These are phyloP conservation scores for Thyatira batis DNA, from an alignment of 2,888 invertebrate species.

Conservation along the genomic window DNA sequence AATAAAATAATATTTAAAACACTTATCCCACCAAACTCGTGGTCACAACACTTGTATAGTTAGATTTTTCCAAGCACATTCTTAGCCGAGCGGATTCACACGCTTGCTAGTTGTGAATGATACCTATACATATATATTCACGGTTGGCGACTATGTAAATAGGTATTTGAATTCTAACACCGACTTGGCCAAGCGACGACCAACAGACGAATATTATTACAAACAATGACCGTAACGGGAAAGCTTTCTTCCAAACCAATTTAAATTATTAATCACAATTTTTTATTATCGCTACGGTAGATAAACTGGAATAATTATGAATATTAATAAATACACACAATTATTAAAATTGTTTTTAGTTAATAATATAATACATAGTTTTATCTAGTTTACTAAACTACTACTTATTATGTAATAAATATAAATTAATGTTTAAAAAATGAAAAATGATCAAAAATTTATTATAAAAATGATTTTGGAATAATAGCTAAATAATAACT, in stretches of 20 bases:
- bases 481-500: too few species aligned
- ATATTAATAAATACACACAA: too few species aligned
- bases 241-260: not conserved
- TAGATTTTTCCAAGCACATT: slow-evolving; percentile 69
- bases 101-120: slow-evolving; percentile 57
- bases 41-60: slow-evolving; percentile 51
- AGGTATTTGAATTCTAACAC: slow-evolving; percentile 58
- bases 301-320: not conserved
- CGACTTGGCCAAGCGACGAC: slow-evolving; percentile 39
- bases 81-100: slow-evolving; percentile 70
- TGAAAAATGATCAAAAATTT: too few species aligned
- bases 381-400: too few species aligned
- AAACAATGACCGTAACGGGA: slow-evolving; percentile 28
- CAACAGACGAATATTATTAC: slow-evolving; percentile 45
- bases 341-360: too few species aligned
- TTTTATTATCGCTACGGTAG: not conserved
- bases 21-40: too few species aligned
- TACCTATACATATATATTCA: slow-evolving; percentile 61
- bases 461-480: too few species aligned
- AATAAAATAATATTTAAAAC: too few species aligned
- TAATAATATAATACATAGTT: too few species aligned
- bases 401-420: too few species aligned
- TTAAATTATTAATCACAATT: not conserved
- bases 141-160: slow-evolving; percentile 79
- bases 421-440: too few species aligned